phyloP scores from a whole-genome alignment of 1,140 invertebrate genomes.

The Macrosteles quadrilineatus region DNA sequence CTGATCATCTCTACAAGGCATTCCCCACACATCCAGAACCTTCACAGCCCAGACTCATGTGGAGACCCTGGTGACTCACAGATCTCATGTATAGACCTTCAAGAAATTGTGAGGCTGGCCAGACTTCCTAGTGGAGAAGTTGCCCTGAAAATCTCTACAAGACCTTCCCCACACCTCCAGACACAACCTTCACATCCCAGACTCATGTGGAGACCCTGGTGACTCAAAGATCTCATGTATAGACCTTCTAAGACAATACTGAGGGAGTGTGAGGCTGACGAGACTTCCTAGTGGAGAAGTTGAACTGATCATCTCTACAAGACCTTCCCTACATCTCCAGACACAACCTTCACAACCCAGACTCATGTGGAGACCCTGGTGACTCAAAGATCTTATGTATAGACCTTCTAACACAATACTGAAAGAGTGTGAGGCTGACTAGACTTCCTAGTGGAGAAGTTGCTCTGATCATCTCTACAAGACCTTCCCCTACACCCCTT shows the following conservation, averaged over 20 bases:
- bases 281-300: slow-evolving; percentile 13
- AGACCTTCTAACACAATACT: too few relatives aligned
- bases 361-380: slow-evolving; percentile 24
- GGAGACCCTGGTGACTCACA: slow-evolving; percentile 6
- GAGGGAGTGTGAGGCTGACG: neutral
- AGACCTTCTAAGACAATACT: too few relatives aligned
- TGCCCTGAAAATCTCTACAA: neutral
- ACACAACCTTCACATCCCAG: neutral
- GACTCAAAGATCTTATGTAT: too few relatives aligned
- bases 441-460: slow-evolving; percentile 13
- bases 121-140: slow-evolving; percentile 13
- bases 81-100: too few relatives aligned
- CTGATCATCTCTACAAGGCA: neutral
- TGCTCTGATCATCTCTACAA: neutral
- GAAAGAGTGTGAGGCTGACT: neutral
- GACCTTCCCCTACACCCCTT: neutral
- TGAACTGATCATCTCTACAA: neutral
- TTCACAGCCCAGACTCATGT: slow-evolving; percentile 8
- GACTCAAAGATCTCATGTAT: too few relatives aligned
- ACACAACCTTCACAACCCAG: neutral
- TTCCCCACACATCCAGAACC: too few relatives aligned
- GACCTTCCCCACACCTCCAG: neutral
- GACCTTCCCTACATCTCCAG: neutral
- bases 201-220: slow-evolving; percentile 24
- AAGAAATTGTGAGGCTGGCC: neutral